Conservation (phyloP, 2,888 invertebrate species). For the Tetragnatha montana region DNA sequence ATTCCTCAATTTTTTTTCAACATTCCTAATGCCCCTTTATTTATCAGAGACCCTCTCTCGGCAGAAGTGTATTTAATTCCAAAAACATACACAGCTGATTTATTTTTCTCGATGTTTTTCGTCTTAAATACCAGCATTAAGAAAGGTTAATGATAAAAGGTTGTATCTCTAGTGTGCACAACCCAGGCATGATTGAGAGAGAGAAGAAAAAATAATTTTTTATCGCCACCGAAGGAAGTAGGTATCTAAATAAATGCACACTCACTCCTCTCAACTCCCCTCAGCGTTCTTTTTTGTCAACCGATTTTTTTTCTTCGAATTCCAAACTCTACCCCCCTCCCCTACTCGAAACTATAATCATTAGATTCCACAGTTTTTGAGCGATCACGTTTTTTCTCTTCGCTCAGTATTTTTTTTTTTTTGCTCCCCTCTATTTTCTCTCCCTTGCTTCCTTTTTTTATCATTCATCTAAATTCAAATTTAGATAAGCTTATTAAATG, state of each 20-base stretch:
- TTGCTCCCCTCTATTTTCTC: constrained; percentile 28
- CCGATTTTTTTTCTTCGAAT: constrained; percentile 29
- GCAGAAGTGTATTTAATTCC: constrained; percentile 67
- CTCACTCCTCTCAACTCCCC: constrained; percentile 57
- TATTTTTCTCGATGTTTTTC: constrained; percentile 47
- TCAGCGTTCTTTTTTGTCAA: constrained; percentile 9
- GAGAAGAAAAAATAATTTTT: constrained; percentile 25
- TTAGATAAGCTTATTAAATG: constrained; percentile 71
- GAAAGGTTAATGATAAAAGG: constrained; percentile 69
- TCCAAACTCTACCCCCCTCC: constrained; percentile 30
- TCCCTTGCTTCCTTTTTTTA: constrained; percentile 32
- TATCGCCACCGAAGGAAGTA: constrained; percentile 3
- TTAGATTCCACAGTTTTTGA: constrained; percentile 69
- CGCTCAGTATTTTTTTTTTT: constrained; percentile 1
- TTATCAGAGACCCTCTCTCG: constrained; percentile 50
- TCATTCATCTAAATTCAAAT: constrained; percentile 71
- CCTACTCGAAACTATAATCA: constrained; percentile 68
- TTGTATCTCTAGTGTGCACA: constrained; percentile 56
- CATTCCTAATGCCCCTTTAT: constrained; percentile 52
- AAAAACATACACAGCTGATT: constrained; percentile 57
- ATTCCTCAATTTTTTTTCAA: constrained; percentile 42
- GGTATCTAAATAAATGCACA: constrained; percentile 63
- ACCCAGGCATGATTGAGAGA: constrained; percentile 25
- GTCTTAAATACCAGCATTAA: constrained; percentile 60
- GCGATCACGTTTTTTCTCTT: constrained; percentile 52